These are phyloP conservation scores for Anguilla obscura DNA, from an alignment of 2,797 vertebrate species.

Conservation along the genomic window DNA sequence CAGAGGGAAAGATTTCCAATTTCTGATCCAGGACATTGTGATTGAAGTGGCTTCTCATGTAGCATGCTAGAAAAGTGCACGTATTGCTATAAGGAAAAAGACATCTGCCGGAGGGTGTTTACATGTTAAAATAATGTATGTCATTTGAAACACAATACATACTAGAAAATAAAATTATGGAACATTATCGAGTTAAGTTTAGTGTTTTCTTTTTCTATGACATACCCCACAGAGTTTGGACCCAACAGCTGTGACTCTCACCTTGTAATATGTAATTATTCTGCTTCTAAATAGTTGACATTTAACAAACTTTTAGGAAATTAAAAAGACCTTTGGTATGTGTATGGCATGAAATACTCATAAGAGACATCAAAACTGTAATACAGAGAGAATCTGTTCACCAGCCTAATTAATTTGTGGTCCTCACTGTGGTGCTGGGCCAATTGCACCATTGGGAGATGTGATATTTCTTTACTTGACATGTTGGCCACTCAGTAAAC, in stretches of 20 bases:
- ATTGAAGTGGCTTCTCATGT: constrained; percentile 46
- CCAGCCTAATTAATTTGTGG: background rate
- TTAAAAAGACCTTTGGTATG: constrained; percentile 41
- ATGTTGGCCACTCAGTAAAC: constrained; percentile 43
- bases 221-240: background rate
- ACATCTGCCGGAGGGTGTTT: constrained; percentile 19
- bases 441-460: constrained; percentile 30
- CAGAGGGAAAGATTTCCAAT: constrained; percentile 56
- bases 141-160: constrained; percentile 29
- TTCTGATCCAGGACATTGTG: constrained; percentile 57
- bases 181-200: background rate
- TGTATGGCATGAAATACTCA: constrained; percentile 38
- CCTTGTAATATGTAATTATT: background rate
- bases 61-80: constrained; percentile 26
- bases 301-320: constrained; percentile 33
- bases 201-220: background rate
- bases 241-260: background rate
- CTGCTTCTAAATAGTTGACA: background rate
- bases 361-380: constrained; percentile 42
- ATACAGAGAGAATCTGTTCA: background rate
- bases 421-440: background rate
- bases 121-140: constrained; percentile 29
- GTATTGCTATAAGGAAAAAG: constrained; percentile 29
- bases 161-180: background rate
- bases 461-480: constrained; percentile 37